Percentiles rank a stretch among this genome's conserved stretches.
These are phyloP conservation scores for Syngnathus scovelli DNA, from an alignment of 2,113 vertebrate species.

Conservation along the genomic window DNA sequence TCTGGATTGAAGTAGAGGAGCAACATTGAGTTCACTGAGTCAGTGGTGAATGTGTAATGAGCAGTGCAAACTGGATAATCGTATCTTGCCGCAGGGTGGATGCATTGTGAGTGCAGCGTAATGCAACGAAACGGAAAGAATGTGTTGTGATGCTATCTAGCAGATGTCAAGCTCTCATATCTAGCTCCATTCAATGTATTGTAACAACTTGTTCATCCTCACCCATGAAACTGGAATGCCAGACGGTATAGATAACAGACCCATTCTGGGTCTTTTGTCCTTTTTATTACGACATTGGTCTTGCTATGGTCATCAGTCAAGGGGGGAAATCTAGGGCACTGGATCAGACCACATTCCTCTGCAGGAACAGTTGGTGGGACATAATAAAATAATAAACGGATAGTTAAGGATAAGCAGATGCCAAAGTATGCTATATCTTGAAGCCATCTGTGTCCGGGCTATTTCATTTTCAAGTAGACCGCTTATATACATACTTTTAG, in stretches of 20 bases:
- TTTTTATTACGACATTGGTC: slow-evolving; percentile 11
- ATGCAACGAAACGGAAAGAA: slow-evolving; percentile 19
- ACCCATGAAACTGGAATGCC: slow-evolving; percentile 14
- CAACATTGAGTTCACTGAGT: neutral
- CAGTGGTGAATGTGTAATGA: slow-evolving; percentile 3
- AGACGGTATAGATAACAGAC: slow-evolving; percentile 15
- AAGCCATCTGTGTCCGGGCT: too few relatives aligned
- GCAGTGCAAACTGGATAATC: slow-evolving; percentile 3
- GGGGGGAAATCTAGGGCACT: slow-evolving; percentile 13
- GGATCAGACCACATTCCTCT: neutral
- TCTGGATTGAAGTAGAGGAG: slow-evolving; percentile 17
- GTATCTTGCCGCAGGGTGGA: slow-evolving; percentile 14
- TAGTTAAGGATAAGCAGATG: too few relatives aligned
- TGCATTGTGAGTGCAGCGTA: slow-evolving; percentile 20
- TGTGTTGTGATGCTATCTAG: slow-evolving; percentile 9
- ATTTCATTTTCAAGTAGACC: too few relatives aligned
- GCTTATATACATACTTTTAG: too few relatives aligned
- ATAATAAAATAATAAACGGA: neutral
- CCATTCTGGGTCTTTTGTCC: neutral
- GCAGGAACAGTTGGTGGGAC: neutral
- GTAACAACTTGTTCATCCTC: slow-evolving; percentile 22
- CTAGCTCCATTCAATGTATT: slow-evolving; percentile 6
- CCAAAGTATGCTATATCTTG: too few relatives aligned
- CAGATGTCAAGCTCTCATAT: slow-evolving; percentile 18
- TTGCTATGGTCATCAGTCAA: slow-evolving; percentile 30